Base-by-base conservation (phyloP, 2,888 invertebrate species). In the Agrenia bidenticulata region DNA sequence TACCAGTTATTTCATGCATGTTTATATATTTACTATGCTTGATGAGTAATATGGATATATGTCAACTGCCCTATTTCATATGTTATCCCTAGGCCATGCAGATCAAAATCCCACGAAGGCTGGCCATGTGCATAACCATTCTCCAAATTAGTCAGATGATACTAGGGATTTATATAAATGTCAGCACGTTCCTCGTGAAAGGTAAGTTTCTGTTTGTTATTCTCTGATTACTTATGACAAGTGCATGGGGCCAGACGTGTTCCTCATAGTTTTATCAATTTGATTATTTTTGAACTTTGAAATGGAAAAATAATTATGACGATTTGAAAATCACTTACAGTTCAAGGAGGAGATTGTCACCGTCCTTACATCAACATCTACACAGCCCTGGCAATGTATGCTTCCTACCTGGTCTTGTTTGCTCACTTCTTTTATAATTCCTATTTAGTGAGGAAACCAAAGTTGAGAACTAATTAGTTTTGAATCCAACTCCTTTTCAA, bases 121-220 rank as follows among this genome's bases (percentile, higher is more conserved):
- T 53, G 9, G 51, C 61, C 24, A 41, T 53, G n/a, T 23, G 49
- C 26, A 51, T 61, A 4, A 61, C 61, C 1, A 15, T 21, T 1
- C 53, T 61, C 15, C 61, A 61, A 26, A 51, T 61, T 23, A 51
- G 51, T 19, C 61, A 61, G 26, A 61, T 61, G 61, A 26, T 61
- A 15, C 32, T 53, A 27, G 61, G 61, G 23, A 53, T 61, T 41
- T 61, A 61, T 21, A 53, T 61, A 5, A 61, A 61, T 24, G 27
- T 41, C 24, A 17, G 23, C 2, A 51, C 61, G 1, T 21, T 21
- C 23, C 5, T 42, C 27, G 2, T 51, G 7, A 51, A 23, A 23
- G 13, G 51, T 51, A 51, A 23, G 51, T 49, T 17, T 11, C 15
- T 39, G n/a, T n/a, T n/a, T n/a, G n/a, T n/a, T n/a, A n/a, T n/a